Conservation (phyloP, 2,888 invertebrate species). For the Ecliptopera silaceata region DNA sequence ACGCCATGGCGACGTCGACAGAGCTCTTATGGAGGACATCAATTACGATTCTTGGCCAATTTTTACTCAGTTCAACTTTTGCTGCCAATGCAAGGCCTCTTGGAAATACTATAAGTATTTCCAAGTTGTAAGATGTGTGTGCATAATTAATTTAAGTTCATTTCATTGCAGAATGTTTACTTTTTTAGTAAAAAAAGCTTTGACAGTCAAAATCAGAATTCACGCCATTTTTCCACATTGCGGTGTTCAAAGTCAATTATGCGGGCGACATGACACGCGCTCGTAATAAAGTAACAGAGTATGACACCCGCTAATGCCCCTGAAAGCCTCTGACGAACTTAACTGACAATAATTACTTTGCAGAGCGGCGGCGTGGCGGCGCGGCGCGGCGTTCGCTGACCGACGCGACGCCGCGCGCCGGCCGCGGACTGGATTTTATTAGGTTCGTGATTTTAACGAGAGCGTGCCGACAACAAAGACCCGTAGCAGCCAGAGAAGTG, state of each 20-base stretch:
- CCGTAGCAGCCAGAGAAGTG: not conserved
- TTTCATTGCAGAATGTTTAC: too few relatives aligned
- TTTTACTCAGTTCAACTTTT: conserved; percentile 11
- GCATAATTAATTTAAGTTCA: too few relatives aligned
- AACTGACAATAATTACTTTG: conserved; percentile 8
- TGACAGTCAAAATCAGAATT: not conserved
- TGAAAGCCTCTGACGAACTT: conserved; percentile 14
- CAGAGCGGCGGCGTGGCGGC: not conserved
- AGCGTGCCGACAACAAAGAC: conserved; percentile 10
- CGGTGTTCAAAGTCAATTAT: conserved; percentile 7
- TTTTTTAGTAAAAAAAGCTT: too few relatives aligned
- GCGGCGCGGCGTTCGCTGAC: conserved; percentile 10
- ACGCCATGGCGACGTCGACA: too few relatives aligned
- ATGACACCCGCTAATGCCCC: conserved; percentile 7
- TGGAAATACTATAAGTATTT: too few relatives aligned
- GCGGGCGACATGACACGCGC: not conserved
- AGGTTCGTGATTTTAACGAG: conserved; percentile 6
- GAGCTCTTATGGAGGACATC: conserved; percentile 11
- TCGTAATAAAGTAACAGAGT: not conserved
- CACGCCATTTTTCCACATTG: not conserved
- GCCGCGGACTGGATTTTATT: conserved; percentile 8
- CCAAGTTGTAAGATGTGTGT: too few relatives aligned
- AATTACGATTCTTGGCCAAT: conserved; percentile 8
- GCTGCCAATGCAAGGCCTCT: conserved; percentile 1
- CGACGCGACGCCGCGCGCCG: not conserved